Evolutionary conservation across 2,888 invertebrate genomes (phyloP), one percentile per base, ranked within the genome.

Genomic region (Xylota segnis): DNA sequence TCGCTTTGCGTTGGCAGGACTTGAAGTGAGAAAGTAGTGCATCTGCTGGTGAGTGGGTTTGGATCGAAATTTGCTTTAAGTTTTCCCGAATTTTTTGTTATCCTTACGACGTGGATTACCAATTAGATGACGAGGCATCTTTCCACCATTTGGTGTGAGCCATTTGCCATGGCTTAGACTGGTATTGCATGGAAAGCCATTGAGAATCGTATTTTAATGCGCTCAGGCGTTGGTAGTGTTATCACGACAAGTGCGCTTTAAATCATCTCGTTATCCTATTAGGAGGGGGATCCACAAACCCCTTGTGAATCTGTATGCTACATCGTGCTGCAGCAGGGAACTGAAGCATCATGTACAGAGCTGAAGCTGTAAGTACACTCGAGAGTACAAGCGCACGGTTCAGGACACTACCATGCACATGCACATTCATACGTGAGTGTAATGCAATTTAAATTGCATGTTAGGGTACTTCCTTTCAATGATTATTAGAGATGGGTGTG

Each of bases 211-310:
- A 56, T 66, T 83, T 77, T 78, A 74, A 78, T 78, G 72, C 66
- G 40, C 37, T 74, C 61, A 61, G 47, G 72, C 78, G 47, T 47
- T 52, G 72, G 58, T 68, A 68, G 78, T 78, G 78, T 83, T 78
- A 78, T 71, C 72, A 56, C 68, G 74, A 63, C 68, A 68, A 83
- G 78, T 74, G 68, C 23, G 16, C 52, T 68, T 68, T 56, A 74
- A 74, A 78, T 74, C 83, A 63, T 52, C 65, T 56, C 59, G 71
- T 83, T 74, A 83, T 66, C 76, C 70, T 65, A 76, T 83, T 83
- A 54, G 52, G 40, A 43, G 56, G 27, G 27, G 58, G 47, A 70
- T 71, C 71, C 58, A 70, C 66, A 54, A 61, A 54, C 83, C 45
- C 45, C 29, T 18, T 37, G n/a, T 56, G 34, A 47, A 29, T 18